phyloP scores from a whole-genome alignment of 2,113 vertebrate genomes.

The Lethenteron reissneri region DNA sequence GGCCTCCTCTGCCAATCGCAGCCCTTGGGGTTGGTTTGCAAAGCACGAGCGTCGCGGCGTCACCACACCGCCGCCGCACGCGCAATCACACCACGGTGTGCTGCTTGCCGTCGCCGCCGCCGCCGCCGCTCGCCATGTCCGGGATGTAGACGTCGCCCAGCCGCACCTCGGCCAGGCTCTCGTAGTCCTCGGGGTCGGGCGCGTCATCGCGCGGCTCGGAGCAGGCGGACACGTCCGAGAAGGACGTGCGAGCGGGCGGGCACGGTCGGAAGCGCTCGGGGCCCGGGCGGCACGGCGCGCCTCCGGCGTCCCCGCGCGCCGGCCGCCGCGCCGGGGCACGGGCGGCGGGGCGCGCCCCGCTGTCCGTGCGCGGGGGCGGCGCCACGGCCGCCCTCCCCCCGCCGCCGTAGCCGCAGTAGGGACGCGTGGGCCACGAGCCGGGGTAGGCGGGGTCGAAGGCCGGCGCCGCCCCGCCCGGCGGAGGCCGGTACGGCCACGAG shows the following conservation, averaged over 20 bases:
- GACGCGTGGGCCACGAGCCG: conserved; percentile 83
- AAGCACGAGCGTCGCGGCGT: too few relatives aligned
- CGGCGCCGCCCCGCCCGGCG: conserved; percentile 36
- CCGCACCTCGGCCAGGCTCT: conserved; percentile 46
- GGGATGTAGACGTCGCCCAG: conserved; percentile 32
- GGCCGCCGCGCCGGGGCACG: conserved; percentile 15
- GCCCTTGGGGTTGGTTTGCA: too few relatives aligned
- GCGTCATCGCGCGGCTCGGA: conserved; percentile 44
- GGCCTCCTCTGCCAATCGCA: too few relatives aligned
- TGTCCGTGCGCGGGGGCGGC: conserved; percentile 23
- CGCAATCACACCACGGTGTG: too few relatives aligned
- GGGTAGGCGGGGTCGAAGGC: conserved; percentile 45
- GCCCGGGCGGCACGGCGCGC: conserved; percentile 30
- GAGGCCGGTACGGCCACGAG: conserved; percentile 27
- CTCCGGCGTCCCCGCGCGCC: conserved; percentile 23
- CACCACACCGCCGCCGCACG: too few relatives aligned
- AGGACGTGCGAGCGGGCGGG: conserved; percentile 20
- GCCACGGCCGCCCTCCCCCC: conserved; percentile 15
- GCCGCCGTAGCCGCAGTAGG: conserved; percentile 36
- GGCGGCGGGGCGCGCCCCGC: conserved; percentile 29
- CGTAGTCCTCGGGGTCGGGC: conserved; percentile 47
- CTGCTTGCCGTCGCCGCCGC: too few relatives aligned
- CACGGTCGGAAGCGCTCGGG: conserved; percentile 39
- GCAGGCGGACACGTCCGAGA: conserved; percentile 39
- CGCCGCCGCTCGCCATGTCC: too few relatives aligned